These are phyloP conservation scores for Hemaris fuciformis DNA, from an alignment of 2,888 invertebrate genomes.

Conservation along the genomic window DNA sequence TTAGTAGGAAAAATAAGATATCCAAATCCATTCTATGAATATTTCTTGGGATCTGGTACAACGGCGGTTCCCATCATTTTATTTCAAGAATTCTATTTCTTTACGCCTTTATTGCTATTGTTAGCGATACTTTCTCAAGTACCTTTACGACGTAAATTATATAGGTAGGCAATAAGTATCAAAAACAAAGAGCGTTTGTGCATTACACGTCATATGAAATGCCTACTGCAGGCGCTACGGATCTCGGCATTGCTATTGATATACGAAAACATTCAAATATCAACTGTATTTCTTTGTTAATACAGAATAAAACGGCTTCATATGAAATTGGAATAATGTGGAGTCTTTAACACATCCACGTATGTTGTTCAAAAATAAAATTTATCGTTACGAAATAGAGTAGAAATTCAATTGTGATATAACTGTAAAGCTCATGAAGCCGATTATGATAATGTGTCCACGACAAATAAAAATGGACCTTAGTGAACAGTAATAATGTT, in stretches of 20 bases:
- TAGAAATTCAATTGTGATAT: background rate
- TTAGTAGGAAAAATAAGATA: no score
- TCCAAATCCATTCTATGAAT: no score
- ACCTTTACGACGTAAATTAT: constrained; percentile 31
- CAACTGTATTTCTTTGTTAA: background rate
- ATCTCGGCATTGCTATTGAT: background rate
- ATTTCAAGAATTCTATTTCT: background rate
- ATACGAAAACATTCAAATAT: constrained; percentile 14
- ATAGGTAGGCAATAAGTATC: constrained; percentile 37
- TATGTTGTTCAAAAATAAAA: background rate
- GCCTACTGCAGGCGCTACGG: constrained; percentile 49
- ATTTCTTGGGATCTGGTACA: no score
- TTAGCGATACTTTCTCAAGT: constrained; percentile 20
- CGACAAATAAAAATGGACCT: background rate
- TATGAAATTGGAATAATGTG: background rate
- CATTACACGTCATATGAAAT: constrained; percentile 47
- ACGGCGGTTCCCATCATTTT: no score
- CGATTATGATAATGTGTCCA: constrained; percentile 1
- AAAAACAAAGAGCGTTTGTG: constrained; percentile 50
- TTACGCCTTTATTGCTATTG: background rate
- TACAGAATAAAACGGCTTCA: background rate
- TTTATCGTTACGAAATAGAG: background rate
- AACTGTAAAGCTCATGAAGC: background rate
- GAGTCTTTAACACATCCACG: no score
- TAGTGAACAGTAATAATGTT: background rate